Evolutionary conservation across 2,113 vertebrate genomes (phyloP).

Genomic region (Gallinago jamesoni): DNA sequence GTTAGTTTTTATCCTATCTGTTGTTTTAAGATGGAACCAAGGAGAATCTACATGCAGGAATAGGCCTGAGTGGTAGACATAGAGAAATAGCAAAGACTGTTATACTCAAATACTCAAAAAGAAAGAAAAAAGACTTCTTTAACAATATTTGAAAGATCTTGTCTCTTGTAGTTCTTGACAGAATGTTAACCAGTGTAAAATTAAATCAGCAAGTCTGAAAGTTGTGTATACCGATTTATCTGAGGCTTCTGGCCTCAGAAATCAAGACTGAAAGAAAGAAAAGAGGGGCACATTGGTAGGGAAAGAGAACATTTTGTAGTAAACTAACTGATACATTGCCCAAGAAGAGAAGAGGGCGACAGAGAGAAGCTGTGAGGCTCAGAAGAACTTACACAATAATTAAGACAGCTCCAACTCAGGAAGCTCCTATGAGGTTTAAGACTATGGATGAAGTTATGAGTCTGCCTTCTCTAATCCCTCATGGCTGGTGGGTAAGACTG

Average conservation of each 20-base stretch:
- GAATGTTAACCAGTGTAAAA: not conserved
- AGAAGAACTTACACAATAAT: not conserved
- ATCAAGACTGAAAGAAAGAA: not conserved
- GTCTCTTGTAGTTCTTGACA: not conserved
- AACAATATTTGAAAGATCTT: not conserved
- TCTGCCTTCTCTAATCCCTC: not conserved
- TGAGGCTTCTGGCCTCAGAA: not conserved
- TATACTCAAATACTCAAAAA: not conserved
- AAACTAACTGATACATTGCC: not conserved
- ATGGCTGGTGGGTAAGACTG: not conserved
- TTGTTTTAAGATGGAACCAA: not conserved
- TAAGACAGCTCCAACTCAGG: not conserved
- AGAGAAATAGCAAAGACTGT: not conserved
- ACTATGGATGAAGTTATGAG: not conserved
- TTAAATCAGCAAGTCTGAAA: not conserved
- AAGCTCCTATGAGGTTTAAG: not conserved
- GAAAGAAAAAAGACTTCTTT: not conserved
- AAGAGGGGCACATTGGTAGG: not conserved
- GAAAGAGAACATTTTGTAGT: not conserved
- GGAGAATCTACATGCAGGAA: not conserved
- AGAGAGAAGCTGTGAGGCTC: not conserved
- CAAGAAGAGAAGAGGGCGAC: not conserved
- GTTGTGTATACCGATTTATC: not conserved
- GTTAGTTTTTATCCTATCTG: not conserved
- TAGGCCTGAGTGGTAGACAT: not conserved